Evolutionary conservation across 2,113 vertebrate genomes (phyloP), one percentile per base, ranked within the genome.

Genomic region (Eptesicus fuscus): DNA sequence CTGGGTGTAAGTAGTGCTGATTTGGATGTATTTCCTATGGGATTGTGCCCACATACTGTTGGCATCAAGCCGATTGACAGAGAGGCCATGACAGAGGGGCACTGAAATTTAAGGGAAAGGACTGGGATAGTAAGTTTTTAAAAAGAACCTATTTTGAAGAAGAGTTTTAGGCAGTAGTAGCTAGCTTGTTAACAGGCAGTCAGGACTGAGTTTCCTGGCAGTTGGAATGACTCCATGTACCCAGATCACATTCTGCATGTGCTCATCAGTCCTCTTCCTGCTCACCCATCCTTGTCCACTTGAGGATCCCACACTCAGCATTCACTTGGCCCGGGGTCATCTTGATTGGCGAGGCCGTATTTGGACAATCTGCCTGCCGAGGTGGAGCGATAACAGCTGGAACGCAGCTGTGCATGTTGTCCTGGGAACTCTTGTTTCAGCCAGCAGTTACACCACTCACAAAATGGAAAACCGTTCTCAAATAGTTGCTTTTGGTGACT

Each of bases 361-460:
- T 2, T 94, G 69, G 85, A 56, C 40, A 83, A 13, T 69, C 89
- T 79, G 51, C 67, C 84, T 2, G 22, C 93, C 1, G 20, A 96
- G 95, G 94, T 97, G 94, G 91, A 97, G 92, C 59, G 76, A 47
- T 91, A 97, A 87, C 98, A 98, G 98, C 98, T 67, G 94, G 92
- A 20, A 1, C 1, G n/a, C 98, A 98, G 98, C 98, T 98, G 98
- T 96, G 70, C 7, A 6, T 47, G 14, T 77, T 56, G 79, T 94
- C 95, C 97, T 97, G 97, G 96, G 97, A 98, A 95, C 30, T 11
- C 95, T 92, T 42, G 30, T 88, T 90, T 95, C 16, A 32, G 89
- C 95, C 42, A n/a, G 70, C 2, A 92, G 94, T 80, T 83, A 32
- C 28, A 63, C n/a, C 30, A 65, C 30, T 37, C 94, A 17, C 32